Base-by-base conservation (phyloP, 2,888 invertebrate genomes). In the Apotomis betuletana region DNA sequence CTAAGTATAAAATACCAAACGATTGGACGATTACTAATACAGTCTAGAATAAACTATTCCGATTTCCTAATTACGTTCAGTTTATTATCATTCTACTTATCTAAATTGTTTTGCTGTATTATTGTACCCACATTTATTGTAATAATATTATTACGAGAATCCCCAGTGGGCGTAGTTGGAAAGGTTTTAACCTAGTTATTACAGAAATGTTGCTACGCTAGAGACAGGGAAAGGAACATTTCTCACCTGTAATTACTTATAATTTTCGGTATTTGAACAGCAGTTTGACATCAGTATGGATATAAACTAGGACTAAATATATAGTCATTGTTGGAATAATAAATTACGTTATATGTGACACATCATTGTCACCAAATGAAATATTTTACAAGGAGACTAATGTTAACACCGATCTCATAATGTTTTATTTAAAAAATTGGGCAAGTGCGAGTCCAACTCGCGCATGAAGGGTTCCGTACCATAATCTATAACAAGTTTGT, bases 31-130 rank as follows among this genome's bases (percentile, higher is more conserved):
- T 10, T 9, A 9, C 49, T 8, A 49, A 41, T 4, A 41, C 41
- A 0, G 6, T 41, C 41, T 49, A 49, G 49, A 49, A 49, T 10
- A 49, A 59, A 13, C 44, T n/a, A 9, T n/a, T 58, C 58, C 58
- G 41, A 5, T 5, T 60, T 46, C 4, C 8, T n/a, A 5, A 38
- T 36, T 57, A 13, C 54, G 46, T 52, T 38, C 13, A 51, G 1
- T 52, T 41, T 15, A 41, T 52, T 52, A 58, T 51, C 36, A 27
- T 46, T 67, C 27, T 27, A 27, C 27, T 8, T 36, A 57, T 67
- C 49, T 58, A 36, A 65, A 67, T 58, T 49, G 27, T 67, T 58
- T 36, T 27, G 58, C 27, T 38, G 6, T 46, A 36, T 67, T 49
- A 67, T n/a, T 58, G 67, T 54, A 36, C 13, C 49, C 0, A 49